Evolutionary conservation across 2,113 vertebrate genomes (phyloP).

Genomic region (Budorcas taxicolor): DNA sequence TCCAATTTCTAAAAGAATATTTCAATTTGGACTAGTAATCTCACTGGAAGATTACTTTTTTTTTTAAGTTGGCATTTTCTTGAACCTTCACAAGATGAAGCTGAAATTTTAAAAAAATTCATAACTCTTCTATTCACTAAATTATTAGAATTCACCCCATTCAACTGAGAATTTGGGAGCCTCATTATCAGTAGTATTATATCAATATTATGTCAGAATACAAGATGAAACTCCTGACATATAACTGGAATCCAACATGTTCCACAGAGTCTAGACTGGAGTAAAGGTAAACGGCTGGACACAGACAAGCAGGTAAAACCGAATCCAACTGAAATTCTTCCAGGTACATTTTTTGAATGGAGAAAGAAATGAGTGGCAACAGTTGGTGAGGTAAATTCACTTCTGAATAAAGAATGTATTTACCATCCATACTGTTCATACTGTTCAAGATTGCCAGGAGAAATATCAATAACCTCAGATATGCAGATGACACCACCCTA

Average conservation of each 20-base stretch:
- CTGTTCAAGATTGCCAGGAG: background rate
- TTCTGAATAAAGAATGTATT: constrained; percentile 1
- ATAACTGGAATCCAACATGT: background rate
- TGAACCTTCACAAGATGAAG: background rate
- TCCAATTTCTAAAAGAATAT: background rate
- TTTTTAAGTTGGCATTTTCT: background rate
- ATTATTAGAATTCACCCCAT: background rate
- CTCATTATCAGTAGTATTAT: background rate
- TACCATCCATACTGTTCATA: background rate
- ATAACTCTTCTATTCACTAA: background rate
- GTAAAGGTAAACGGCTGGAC: background rate
- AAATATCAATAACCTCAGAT: background rate
- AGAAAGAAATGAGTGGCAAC: background rate
- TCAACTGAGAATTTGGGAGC: background rate
- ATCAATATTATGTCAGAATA: background rate
- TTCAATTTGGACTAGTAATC: background rate
- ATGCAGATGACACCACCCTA: background rate
- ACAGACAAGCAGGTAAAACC: background rate
- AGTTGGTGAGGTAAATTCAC: background rate
- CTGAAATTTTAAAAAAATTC: background rate
- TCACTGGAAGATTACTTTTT: background rate
- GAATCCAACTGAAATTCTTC: background rate
- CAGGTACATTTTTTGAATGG: background rate
- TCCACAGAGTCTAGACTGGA: background rate
- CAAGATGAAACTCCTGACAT: background rate